A percentile compares a stretch with the other conserved stretches of the same genome.
These are phyloP conservation scores for Tinea trinotella DNA, from an alignment of 2,888 invertebrate species.

Conservation along the genomic window DNA sequence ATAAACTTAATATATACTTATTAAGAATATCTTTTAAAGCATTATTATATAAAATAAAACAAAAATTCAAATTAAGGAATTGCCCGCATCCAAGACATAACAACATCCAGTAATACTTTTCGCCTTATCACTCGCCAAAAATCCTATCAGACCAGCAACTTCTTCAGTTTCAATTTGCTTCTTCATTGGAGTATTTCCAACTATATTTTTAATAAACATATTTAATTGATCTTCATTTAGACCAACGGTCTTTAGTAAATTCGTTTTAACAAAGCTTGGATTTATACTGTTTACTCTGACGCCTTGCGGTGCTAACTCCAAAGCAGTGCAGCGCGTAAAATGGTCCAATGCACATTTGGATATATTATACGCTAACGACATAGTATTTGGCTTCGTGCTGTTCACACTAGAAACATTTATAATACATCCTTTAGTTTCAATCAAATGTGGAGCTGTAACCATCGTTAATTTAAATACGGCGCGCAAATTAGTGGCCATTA, in stretches of 20 bases:
- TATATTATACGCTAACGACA: conserved; percentile 88
- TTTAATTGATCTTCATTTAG: conserved; percentile 79
- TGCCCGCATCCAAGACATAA: conserved; percentile 49
- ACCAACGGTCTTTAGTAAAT: conserved; percentile 80
- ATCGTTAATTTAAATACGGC: conserved; percentile 85
- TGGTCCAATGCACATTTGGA: conserved; percentile 96
- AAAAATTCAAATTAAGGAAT: neutral
- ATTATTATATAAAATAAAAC: too few species aligned
- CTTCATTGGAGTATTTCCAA: conserved; percentile 88
- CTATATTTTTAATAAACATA: conserved; percentile 73
- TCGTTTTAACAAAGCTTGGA: conserved; percentile 94
- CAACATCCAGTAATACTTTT: conserved; percentile 89
- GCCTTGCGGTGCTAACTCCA: conserved; percentile 85
- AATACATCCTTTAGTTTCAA: conserved; percentile 84
- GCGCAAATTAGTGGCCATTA: conserved; percentile 90
- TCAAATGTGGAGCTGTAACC: conserved; percentile 86
- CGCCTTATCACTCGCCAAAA: conserved; percentile 87
- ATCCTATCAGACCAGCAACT: conserved; percentile 89
- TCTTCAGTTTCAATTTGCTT: conserved; percentile 86
- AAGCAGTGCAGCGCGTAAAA: conserved; percentile 90
- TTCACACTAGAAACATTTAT: conserved; percentile 94
- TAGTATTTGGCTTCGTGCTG: conserved; percentile 77
- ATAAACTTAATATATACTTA: too few species aligned
- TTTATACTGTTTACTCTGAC: conserved; percentile 92
- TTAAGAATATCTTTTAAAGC: too few species aligned